Evolutionary conservation across 2,888 invertebrate species (phyloP).

Genomic region (Chydorus sphaericus): DNA sequence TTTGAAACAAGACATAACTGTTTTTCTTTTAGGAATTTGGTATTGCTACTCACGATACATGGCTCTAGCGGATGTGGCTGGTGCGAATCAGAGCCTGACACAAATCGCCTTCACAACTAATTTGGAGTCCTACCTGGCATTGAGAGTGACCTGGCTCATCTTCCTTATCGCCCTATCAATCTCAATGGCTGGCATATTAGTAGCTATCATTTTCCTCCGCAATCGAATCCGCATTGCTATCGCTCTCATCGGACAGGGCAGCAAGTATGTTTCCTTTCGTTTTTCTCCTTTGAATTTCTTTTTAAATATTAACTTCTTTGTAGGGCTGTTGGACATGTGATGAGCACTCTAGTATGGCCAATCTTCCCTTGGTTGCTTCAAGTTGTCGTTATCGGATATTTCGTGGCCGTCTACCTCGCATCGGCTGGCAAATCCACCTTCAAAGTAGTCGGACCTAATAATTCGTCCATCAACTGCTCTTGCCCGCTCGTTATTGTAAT

Average conservation of each 20-base stretch:
- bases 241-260: slow-evolving; percentile 75
- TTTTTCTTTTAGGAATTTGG: slow-evolving; percentile 37
- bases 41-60: slow-evolving; percentile 44
- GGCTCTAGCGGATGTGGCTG: slow-evolving; percentile 24
- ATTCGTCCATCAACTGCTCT: slow-evolving; percentile 5
- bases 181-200: slow-evolving; percentile 45
- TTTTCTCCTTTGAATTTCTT: no score
- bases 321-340: slow-evolving; percentile 73
- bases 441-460: slow-evolving; percentile 29
- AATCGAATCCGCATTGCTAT: slow-evolving; percentile 75
- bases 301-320: no score
- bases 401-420: slow-evolving; percentile 53
- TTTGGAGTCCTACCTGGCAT: slow-evolving; percentile 36
- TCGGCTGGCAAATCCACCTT: slow-evolving; percentile 51
- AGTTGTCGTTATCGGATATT: slow-evolving; percentile 52
- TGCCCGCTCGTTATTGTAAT: neutral
- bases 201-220: slow-evolving; percentile 67
- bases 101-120: slow-evolving; percentile 24
- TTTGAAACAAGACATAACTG: no score
- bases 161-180: slow-evolving; percentile 48
- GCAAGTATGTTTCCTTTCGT: slow-evolving; percentile 33
- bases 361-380: slow-evolving; percentile 76
- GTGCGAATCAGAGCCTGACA: slow-evolving; percentile 19
- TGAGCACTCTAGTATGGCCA: slow-evolving; percentile 77
- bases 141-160: slow-evolving; percentile 51